A percentile compares a stretch with the other conserved stretches of the same genome.
Evolutionary conservation across 2,797 vertebrate species (phyloP).

Genomic region (Scleropages formosus): DNA sequence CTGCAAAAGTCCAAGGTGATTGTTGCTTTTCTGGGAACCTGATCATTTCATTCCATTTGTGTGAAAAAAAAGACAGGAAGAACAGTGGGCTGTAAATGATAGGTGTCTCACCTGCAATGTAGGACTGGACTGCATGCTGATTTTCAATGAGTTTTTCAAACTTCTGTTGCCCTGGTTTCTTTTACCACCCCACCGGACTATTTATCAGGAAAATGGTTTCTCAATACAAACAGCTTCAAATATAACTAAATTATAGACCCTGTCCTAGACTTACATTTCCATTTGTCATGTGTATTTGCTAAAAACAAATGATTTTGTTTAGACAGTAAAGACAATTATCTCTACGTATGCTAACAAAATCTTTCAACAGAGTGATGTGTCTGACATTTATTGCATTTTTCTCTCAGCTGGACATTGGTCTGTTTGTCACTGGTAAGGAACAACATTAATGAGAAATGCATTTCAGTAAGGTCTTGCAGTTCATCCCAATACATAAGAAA

Average conservation of each 20-base stretch:
- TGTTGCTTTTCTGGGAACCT: conserved; percentile 48
- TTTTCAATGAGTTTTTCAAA: conserved; percentile 15
- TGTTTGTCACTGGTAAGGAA: conserved; percentile 49
- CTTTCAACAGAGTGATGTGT: conserved; percentile 51
- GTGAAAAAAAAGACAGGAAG: conserved; percentile 40
- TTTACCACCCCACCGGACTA: background rate
- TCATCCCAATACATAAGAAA: background rate
- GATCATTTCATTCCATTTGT: conserved; percentile 60
- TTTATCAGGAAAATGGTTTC: conserved; percentile 5
- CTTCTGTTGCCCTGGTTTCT: background rate
- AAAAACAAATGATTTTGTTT: conserved; percentile 10
- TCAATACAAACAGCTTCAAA: conserved; percentile 3
- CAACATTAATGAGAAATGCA: conserved; percentile 52
- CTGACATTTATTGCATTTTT: conserved; percentile 59
- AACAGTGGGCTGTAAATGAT: conserved; percentile 29
- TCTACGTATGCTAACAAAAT: conserved; percentile 8
- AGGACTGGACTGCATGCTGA: background rate
- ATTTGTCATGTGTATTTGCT: background rate
- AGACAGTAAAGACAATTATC: background rate
- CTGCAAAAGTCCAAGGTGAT: conserved; percentile 37
- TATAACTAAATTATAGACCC: background rate
- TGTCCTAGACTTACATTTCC: background rate
- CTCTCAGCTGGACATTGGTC: conserved; percentile 55
- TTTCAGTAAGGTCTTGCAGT: conserved; percentile 19
- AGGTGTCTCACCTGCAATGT: conserved; percentile 19